Evolutionary conservation across 30 jellyfish, hydroid and myxozoan genomes (phyloP).

Genomic region (Pelagia noctiluca): DNA sequence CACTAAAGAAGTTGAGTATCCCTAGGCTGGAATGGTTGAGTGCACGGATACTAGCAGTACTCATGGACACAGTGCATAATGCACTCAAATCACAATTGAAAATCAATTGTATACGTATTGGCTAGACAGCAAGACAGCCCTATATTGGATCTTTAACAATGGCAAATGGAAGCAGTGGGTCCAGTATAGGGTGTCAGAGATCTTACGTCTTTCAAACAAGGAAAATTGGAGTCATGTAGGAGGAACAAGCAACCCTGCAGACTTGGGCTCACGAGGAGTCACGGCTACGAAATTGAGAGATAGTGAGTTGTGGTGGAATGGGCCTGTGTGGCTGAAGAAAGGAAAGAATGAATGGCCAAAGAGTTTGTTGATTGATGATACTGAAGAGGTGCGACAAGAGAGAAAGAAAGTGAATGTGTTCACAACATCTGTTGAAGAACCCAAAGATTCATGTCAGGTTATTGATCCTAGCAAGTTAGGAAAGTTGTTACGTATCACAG

Average conservation of each 20-base stretch:
- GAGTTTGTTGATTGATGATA: neutral
- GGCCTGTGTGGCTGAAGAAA: constrained; percentile 38
- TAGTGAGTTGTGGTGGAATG: constrained; percentile 41
- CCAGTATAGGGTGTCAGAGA: constrained; percentile 37
- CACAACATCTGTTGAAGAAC: constrained; percentile 3
- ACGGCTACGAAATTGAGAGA: constrained; percentile 4
- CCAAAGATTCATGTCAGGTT: neutral
- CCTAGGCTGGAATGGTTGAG: constrained; percentile 61
- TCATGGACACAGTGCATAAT: constrained; percentile 6
- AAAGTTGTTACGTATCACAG: constrained; percentile 40
- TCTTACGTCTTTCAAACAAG: constrained; percentile 3
- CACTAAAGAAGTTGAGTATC: constrained; percentile 42
- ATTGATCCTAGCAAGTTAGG: constrained; percentile 23
- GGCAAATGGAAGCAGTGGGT: constrained; percentile 45
- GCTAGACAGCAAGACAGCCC: constrained; percentile 21
- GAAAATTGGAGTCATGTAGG: constrained; percentile 36
- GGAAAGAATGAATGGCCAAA: constrained; percentile 47
- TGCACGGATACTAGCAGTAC: constrained; percentile 39
- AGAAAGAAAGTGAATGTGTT: constrained; percentile 17
- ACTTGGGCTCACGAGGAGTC: constrained; percentile 44
- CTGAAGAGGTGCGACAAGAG: constrained; percentile 41
- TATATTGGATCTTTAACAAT: constrained; percentile 20
- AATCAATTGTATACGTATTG: neutral
- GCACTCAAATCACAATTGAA: neutral
- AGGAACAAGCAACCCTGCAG: constrained; percentile 47